Base-by-base conservation (phyloP, 1,140 invertebrate species). In the Solen grandis region DNA sequence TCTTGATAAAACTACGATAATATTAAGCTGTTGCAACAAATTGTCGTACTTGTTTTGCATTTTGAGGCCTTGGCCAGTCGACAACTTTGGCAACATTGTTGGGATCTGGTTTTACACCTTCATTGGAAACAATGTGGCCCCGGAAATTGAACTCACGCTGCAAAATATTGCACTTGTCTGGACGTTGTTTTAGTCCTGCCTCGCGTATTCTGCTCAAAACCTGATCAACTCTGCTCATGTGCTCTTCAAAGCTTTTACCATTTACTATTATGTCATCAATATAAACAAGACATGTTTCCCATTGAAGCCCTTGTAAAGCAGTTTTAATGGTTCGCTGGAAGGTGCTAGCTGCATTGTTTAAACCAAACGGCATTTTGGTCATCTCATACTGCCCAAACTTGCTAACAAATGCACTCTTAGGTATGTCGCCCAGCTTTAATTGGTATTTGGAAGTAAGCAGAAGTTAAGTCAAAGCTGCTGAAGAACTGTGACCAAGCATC, bases 201-300 rank as follows among this genome's bases (percentile, higher is more conserved):
- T 65, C 29, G 27, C 22, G 13, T 16, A 84, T 55, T n/a, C 62
- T 19, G 52, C 50, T 2, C 0, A 80, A 62, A 22, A 81, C 77
- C 14, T 72, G 1, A 33, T 36, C 46, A 25, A 69, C 25, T 35
- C 59, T 46, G 25, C 14, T 4, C 2, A 80, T 33, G 5, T 60
- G 46, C 19, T 68, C 46, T 4, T 80, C 77, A 70, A 82, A 70
- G 14, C 27, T 52, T 25, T 65, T 36, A 16, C 62, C 76, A 54
- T 63, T 62, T 1, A 83, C 76, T 10, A 83, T 84, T 8, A 80
- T 65, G 65, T 87, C 86, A 75, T 85, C 83, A 27, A 83, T 70
- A 35, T 83, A 84, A 10, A 82, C 10, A 8, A 83, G 54, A 57
- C 65, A 55, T 22, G 19, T 68, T 16, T 55, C 38, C 74, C 78